These are phyloP conservation scores for Cataglyphis albicans DNA, from an alignment of 2,888 invertebrate genomes.

Conservation along the genomic window DNA sequence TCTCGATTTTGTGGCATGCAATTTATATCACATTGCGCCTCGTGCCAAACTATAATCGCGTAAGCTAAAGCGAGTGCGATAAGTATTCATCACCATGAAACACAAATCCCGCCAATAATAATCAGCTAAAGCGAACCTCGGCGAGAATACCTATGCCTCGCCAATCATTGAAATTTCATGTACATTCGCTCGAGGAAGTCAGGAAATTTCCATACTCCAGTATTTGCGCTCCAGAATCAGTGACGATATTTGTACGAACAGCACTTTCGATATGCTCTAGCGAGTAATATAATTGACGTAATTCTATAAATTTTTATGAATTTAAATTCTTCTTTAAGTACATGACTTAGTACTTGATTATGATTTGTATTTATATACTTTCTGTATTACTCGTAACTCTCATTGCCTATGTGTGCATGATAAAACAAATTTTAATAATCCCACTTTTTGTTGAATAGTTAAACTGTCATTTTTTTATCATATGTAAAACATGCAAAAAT, in stretches of 20 bases:
- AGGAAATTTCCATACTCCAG: conserved; percentile 10
- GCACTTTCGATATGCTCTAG: background rate
- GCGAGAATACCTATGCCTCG: background rate
- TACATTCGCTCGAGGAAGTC: conserved; percentile 19
- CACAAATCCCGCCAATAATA: conserved; percentile 28
- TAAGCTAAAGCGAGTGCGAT: background rate
- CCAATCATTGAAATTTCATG: conserved; percentile 59
- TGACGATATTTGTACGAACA: background rate
- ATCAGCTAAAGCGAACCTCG: conserved; percentile 28
- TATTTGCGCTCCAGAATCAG: conserved; percentile 19
- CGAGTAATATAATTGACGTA: background rate
- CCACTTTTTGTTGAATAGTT: background rate
- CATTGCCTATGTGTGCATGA: background rate
- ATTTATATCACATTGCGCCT: conserved; percentile 27
- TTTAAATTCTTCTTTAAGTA: background rate
- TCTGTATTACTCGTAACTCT: background rate
- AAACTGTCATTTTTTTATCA: background rate
- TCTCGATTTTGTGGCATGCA: background rate
- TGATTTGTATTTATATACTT: background rate
- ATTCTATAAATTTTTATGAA: background rate
- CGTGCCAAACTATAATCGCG: conserved; percentile 17
- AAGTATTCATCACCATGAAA: conserved; percentile 24
- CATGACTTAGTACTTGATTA: background rate
- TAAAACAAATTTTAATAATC: background rate
- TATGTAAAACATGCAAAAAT: background rate